phyloP scores from a whole-genome alignment of 2,888 invertebrate species.

The Oligia fasciuncula region DNA sequence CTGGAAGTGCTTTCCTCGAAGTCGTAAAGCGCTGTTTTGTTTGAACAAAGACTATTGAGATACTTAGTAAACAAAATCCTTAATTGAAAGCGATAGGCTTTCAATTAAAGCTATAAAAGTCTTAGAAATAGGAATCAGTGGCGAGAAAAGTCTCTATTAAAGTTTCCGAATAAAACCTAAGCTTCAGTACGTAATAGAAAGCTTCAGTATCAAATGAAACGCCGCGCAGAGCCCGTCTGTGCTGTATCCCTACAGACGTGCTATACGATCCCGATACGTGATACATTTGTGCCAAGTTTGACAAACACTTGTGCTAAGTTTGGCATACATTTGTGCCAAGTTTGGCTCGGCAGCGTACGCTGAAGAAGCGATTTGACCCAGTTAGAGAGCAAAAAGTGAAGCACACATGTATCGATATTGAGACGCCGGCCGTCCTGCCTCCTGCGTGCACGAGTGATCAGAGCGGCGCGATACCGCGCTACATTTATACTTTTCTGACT shows the following conservation, averaged over 20 bases:
- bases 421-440: not conserved
- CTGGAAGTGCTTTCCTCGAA: slow-evolving; percentile 7
- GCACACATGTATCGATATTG: slow-evolving; percentile 34
- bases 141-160: slow-evolving; percentile 8
- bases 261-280: slow-evolving; percentile 11
- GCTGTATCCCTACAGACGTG: not conserved
- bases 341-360: slow-evolving; percentile 11
- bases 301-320: slow-evolving; percentile 2
- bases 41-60: slow-evolving; percentile 2
- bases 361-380: slow-evolving; percentile 43
- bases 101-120: not conserved
- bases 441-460: too few relatives aligned
- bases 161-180: slow-evolving; percentile 8
- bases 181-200: slow-evolving; percentile 9
- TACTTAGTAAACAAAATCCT: not conserved
- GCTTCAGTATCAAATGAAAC: slow-evolving; percentile 20
- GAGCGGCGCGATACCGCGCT: not conserved
- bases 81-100: not conserved
- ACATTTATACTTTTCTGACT: not conserved
- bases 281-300: slow-evolving; percentile 26
- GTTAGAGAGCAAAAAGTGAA: slow-evolving; percentile 42
- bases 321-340: slow-evolving; percentile 30
- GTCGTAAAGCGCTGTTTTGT: slow-evolving; percentile 18
- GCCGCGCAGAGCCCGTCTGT: not conserved
- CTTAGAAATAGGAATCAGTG: slow-evolving; percentile 2